A percentile compares a stretch with the other conserved stretches of the same genome.
These are phyloP conservation scores for Listronotus bonariensis DNA, from an alignment of 1,140 invertebrate genomes.

Conservation along the genomic window DNA sequence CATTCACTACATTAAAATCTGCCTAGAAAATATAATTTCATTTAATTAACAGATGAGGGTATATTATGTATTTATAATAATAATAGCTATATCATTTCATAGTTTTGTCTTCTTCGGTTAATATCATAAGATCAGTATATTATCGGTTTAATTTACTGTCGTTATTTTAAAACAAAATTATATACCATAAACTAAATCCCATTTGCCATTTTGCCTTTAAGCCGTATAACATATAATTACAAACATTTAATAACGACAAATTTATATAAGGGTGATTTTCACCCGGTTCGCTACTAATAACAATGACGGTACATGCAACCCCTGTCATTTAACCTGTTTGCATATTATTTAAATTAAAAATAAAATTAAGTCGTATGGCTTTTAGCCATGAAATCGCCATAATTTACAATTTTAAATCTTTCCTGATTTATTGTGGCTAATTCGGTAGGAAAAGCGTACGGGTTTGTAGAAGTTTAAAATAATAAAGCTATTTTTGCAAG, in stretches of 20 bases:
- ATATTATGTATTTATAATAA: too few relatives aligned
- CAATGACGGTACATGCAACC: conserved; percentile 22
- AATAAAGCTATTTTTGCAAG: too few relatives aligned
- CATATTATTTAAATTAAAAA: conserved; percentile 40
- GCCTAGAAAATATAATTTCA: too few relatives aligned
- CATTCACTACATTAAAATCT: too few relatives aligned
- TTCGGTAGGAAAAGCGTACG: conserved; percentile 5
- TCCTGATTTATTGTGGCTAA: conserved; percentile 10
- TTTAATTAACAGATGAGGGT: too few relatives aligned
- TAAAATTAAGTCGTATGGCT: conserved; percentile 39
- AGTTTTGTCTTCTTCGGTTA: too few relatives aligned
- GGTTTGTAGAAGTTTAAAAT: too few relatives aligned
- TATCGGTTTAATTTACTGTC: too few relatives aligned
- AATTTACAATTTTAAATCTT: conserved; percentile 1
- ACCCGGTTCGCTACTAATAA: conserved; percentile 14
- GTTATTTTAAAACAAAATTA: too few relatives aligned
- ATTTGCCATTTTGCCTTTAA: conserved; percentile 25
- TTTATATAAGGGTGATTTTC: conserved; percentile 34
- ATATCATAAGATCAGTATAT: too few relatives aligned
- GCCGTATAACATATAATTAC: conserved; percentile 21
- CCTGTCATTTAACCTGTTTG: conserved; percentile 35
- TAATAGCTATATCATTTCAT: too few relatives aligned
- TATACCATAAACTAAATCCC: background rate
- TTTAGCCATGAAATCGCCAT: conserved; percentile 27
- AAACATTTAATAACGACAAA: conserved; percentile 29